Conservation (phyloP, 2,797 vertebrate genomes). For the Limosa lapponica region DNA sequence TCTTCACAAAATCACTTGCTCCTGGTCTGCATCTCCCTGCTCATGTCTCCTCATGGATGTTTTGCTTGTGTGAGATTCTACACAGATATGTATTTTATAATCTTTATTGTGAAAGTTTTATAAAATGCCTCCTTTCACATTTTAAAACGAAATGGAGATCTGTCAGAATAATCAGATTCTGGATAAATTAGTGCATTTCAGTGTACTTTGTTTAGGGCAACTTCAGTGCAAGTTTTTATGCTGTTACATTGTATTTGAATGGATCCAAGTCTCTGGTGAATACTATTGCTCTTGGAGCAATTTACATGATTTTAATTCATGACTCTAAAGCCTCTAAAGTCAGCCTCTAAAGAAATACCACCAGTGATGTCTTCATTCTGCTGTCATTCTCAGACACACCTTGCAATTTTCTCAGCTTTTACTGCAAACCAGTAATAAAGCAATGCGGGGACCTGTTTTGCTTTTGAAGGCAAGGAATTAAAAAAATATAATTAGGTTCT, state of each 20-base stretch:
- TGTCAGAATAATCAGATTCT: neutral
- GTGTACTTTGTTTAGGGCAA: neutral
- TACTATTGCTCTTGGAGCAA: neutral
- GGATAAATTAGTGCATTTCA: neutral
- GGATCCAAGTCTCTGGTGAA: neutral
- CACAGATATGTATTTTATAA: neutral
- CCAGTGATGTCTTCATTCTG: neutral
- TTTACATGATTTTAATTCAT: slow-evolving; percentile 14
- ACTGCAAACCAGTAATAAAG: neutral
- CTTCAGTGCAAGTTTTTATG: neutral
- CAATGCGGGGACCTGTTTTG: neutral
- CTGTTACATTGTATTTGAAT: neutral
- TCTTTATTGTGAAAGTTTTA: neutral
- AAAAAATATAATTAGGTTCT: neutral
- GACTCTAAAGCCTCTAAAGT: neutral
- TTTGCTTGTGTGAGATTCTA: neutral
- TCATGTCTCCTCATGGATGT: neutral
- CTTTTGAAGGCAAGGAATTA: neutral
- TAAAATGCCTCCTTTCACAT: neutral
- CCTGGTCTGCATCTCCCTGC: neutral
- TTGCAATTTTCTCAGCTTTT: neutral
- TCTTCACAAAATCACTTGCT: neutral
- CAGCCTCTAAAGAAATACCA: neutral
- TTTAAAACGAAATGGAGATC: neutral
- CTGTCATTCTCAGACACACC: neutral